These are phyloP conservation scores for Gerosis bhagava DNA, from an alignment of 2,888 invertebrate genomes.

Conservation along the genomic window DNA sequence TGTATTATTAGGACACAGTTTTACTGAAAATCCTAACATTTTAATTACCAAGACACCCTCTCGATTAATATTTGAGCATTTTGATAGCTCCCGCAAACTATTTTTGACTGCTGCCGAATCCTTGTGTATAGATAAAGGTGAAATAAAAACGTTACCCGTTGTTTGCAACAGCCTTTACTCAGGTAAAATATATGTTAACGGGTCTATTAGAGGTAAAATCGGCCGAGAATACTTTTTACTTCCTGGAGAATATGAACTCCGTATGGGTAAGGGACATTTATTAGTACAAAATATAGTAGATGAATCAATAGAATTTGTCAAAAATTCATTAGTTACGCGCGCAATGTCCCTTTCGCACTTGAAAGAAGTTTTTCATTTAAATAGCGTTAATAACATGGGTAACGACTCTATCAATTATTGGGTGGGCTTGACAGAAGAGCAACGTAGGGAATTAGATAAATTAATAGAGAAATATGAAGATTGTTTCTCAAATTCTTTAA, in stretches of 20 bases:
- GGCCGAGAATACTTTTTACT: not conserved
- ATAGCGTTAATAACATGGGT: too few species aligned
- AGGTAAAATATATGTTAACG: not conserved
- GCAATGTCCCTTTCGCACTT: too few species aligned
- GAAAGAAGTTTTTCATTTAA: too few species aligned
- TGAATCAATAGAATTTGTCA: not conserved
- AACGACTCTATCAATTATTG: too few species aligned
- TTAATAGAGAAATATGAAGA: slow-evolving; percentile 4
- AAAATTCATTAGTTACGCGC: not conserved
- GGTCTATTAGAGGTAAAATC: not conserved
- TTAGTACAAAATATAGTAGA: not conserved
- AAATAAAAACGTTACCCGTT: not conserved
- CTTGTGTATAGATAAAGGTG: not conserved
- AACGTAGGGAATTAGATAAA: not conserved
- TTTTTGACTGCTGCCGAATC: too few species aligned
- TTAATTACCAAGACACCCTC: not conserved
- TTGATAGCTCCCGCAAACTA: not conserved
- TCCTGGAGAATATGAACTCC: not conserved
- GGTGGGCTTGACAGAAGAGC: too few species aligned
- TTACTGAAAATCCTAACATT: slow-evolving; percentile 1
- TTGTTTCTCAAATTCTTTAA: slow-evolving; percentile 24
- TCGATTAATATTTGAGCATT: not conserved
- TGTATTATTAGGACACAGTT: not conserved
- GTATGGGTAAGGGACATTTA: not conserved
- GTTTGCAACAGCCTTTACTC: not conserved